Percentiles rank a stretch among this genome's conserved stretches.
phyloP scores from a whole-genome alignment of 1,140 invertebrate genomes.

The Drosophila teissieri region DNA sequence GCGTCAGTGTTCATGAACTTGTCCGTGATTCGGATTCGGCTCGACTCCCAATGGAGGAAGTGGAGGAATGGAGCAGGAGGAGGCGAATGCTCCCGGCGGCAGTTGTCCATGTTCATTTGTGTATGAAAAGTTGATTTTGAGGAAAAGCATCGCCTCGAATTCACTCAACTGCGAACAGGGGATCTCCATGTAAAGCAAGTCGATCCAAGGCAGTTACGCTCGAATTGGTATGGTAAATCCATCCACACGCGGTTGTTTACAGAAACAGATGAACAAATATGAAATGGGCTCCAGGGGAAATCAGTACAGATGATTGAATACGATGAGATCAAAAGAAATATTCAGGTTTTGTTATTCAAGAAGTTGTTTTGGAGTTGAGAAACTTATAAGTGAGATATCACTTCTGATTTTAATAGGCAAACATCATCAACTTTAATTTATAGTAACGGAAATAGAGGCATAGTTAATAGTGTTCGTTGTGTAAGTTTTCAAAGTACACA shows the following conservation, averaged over 20 bases:
- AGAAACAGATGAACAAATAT: conserved; percentile 2
- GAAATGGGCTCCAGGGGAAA: conserved; percentile 3
- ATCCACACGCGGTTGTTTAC: conserved; percentile 16
- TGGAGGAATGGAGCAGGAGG: too few relatives aligned
- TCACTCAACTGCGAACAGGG: conserved; percentile 44
- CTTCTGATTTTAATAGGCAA: not conserved
- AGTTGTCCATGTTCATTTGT: conserved; percentile 56
- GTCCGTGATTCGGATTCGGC: conserved; percentile 36
- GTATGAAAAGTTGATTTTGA: conserved; percentile 36
- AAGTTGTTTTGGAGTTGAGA: not conserved
- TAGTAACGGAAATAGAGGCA: too few relatives aligned
- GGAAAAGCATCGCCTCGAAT: conserved; percentile 36
- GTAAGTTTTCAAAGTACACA: too few relatives aligned
- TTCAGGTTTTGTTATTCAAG: not conserved
- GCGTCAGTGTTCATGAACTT: conserved; percentile 64
- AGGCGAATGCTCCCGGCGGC: conserved; percentile 12
- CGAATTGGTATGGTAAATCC: conserved; percentile 54
- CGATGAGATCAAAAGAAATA: conserved; percentile 13
- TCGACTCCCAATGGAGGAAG: conserved; percentile 13
- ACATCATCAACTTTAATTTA: not conserved
- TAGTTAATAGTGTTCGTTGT: too few relatives aligned
- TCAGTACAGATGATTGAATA: conserved; percentile 5
- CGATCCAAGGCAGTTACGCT: conserved; percentile 65
- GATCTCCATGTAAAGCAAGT: conserved; percentile 58
- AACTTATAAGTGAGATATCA: not conserved